phyloP scores from a whole-genome alignment of 1,140 invertebrate species.

The Atta colombica region DNA sequence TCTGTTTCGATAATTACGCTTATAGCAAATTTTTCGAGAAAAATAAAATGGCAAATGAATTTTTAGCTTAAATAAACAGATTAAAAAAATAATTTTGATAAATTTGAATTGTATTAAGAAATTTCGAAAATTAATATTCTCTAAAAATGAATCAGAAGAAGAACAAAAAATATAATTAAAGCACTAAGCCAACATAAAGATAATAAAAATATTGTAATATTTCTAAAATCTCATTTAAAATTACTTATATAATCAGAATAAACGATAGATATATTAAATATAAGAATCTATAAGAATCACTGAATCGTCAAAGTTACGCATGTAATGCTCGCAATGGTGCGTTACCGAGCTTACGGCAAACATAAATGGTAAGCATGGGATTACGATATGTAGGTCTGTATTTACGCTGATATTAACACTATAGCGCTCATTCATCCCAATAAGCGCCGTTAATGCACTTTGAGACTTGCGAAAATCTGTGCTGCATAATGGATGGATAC shows the following conservation, averaged over 20 bases:
- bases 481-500: slow-evolving; percentile 56
- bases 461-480: slow-evolving; percentile 62
- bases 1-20: not conserved
- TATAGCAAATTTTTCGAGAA: not conserved
- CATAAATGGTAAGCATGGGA: slow-evolving; percentile 59
- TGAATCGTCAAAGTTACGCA: not conserved
- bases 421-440: slow-evolving; percentile 52
- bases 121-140: not conserved
- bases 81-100: not conserved
- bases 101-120: not conserved
- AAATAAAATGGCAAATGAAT: not conserved
- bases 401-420: slow-evolving; percentile 62
- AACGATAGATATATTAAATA: not conserved
- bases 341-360: slow-evolving; percentile 36
- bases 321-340: slow-evolving; percentile 33
- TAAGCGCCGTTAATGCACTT: slow-evolving; percentile 59
- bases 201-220: not conserved
- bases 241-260: not conserved
- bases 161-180: not conserved
- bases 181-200: not conserved
- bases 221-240: not conserved
- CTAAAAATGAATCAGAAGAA: not conserved
- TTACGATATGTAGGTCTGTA: slow-evolving; percentile 42
- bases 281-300: slow-evolving; percentile 5
- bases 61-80: not conserved